Evolutionary conservation across 2,888 invertebrate genomes (phyloP).

Genomic region (Meiosimyza decipiens): DNA sequence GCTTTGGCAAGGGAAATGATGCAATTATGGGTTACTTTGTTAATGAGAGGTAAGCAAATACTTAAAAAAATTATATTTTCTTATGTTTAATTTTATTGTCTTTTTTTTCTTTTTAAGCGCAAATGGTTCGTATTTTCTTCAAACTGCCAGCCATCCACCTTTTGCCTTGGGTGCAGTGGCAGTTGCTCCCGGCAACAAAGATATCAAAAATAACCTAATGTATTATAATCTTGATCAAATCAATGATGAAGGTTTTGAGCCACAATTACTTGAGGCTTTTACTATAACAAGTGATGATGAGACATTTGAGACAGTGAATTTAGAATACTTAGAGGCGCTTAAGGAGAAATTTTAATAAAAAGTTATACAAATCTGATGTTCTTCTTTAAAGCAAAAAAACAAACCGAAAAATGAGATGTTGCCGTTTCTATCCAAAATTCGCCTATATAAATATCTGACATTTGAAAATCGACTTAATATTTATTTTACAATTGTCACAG

Average conservation of each 20-base stretch:
- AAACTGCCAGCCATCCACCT: constrained; percentile 45
- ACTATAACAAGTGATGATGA: constrained; percentile 32
- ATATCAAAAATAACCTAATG: neutral
- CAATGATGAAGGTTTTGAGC: constrained; percentile 49
- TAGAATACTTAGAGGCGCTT: too few species aligned
- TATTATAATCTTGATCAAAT: constrained; percentile 43
- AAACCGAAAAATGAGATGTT: too few species aligned
- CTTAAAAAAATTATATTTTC: neutral
- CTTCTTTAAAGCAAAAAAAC: too few species aligned
- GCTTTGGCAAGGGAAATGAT: constrained; percentile 53
- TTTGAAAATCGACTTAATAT: too few species aligned
- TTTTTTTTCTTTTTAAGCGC: constrained; percentile 61
- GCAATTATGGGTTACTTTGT: constrained; percentile 70
- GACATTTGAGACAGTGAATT: too few species aligned
- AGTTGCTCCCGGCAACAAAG: neutral
- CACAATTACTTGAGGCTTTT: constrained; percentile 49
- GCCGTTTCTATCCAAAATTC: too few species aligned
- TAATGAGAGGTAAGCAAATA: constrained; percentile 61
- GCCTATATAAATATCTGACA: too few species aligned
- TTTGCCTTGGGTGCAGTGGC: constrained; percentile 51
- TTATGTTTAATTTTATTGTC: neutral
- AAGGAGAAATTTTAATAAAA: too few species aligned
- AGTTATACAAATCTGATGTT: too few species aligned
- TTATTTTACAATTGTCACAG: too few species aligned
- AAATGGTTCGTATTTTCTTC: constrained; percentile 69